Evolutionary conservation across 2,888 invertebrate genomes (phyloP), one percentile per base, ranked within the genome.

Genomic region (Hyposoter dolosus): DNA sequence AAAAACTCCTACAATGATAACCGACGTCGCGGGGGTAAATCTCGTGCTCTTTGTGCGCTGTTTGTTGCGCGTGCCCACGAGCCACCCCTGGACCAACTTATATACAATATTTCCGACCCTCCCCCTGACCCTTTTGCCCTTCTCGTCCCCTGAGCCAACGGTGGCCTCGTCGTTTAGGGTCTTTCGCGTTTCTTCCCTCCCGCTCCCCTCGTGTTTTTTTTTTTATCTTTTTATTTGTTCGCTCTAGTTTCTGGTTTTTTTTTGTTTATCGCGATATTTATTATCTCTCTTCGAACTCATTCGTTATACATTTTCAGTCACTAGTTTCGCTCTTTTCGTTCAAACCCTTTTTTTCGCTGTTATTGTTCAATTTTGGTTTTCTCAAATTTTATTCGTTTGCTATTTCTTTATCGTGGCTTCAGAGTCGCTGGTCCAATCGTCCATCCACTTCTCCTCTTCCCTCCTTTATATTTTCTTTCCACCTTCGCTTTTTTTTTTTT

Each of bases 1-100:
- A 93, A 93, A 88, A 93, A 93, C 91, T 93, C 92, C 93, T 93
- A 93, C 92, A 91, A 90, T 92, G 93, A 93, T 93, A 92, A 93
- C 92, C 92, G 91, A 91, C 90, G 91, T 90, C 91, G 87, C 91
- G 90, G 72, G 72, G 15, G 90, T 90, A 90, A 86, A 69, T 87
- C 82, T 89, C 90, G 86, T 88, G 84, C 83, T 77, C 71, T 88
- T 93, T 92, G 91, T 92, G 92, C 91, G 91, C 91, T 88, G 89
- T 91, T 75, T 90, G 86, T 89, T 91, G 92, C 93, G 93, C 93
- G 90, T 92, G 92, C 91, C 91, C 91, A 91, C 91, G 92, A 92
- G 91, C 91, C 92, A 92, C 93, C 92, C 92, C 92, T 91, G 91
- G 92, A 93, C 92, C 90, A 92, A 92, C 92, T 92, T 94, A 94